These are phyloP conservation scores for Ptiloglossa arizonensis DNA, from an alignment of 1,140 invertebrate genomes.

Conservation along the genomic window DNA sequence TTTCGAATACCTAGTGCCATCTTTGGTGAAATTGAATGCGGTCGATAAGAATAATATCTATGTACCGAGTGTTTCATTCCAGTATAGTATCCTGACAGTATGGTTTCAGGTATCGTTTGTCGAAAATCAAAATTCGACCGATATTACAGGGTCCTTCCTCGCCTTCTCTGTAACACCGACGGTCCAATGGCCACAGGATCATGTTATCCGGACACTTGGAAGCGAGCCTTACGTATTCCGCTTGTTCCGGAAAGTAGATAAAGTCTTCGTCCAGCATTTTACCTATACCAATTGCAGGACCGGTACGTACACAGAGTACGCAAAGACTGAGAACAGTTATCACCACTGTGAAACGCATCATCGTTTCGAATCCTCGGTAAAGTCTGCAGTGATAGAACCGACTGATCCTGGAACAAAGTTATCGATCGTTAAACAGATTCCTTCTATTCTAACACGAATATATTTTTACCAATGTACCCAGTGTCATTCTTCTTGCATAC, in stretches of 20 bases:
- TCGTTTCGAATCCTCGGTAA: not conserved
- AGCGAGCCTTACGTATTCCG: slow-evolving; percentile 53
- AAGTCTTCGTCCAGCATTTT: slow-evolving; percentile 3
- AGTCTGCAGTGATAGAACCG: not conserved
- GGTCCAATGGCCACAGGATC: slow-evolving; percentile 57
- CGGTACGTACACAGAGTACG: not conserved
- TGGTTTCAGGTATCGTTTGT: slow-evolving; percentile 49
- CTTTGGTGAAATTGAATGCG: not conserved
- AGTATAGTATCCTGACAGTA: slow-evolving; percentile 33
- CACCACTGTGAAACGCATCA: slow-evolving; percentile 27
- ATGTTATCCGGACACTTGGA: slow-evolving; percentile 38
- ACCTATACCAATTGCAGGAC: slow-evolving; percentile 30
- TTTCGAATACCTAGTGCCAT: slow-evolving; percentile 13
- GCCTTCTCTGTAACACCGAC: slow-evolving; percentile 64
- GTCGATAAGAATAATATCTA: not conserved
- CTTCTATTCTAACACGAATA: no score
- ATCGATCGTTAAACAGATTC: not conserved
- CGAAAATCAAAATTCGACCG: slow-evolving; percentile 56
- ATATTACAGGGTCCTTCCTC: slow-evolving; percentile 68
- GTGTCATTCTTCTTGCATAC: no score
- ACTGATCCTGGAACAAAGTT: not conserved
- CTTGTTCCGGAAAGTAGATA: slow-evolving; percentile 68
- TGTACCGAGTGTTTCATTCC: not conserved
- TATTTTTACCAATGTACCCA: not conserved
- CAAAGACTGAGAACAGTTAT: slow-evolving; percentile 1